Conservation (phyloP, 2,797 vertebrate species). For the Aulostomus chinensis region DNA sequence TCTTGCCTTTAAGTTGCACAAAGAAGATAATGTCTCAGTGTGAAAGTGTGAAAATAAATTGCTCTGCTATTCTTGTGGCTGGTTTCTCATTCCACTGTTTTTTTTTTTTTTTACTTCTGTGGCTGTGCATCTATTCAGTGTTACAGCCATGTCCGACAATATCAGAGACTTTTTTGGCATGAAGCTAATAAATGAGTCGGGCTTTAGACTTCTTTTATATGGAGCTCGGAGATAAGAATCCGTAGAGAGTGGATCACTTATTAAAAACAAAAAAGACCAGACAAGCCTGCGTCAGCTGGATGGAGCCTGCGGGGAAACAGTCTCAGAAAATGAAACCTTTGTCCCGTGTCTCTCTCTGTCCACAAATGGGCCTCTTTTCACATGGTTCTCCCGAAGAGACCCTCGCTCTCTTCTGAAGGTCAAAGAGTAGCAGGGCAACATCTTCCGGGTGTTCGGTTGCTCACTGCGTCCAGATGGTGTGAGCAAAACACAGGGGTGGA, state of each 20-base stretch:
- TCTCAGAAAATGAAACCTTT: slow-evolving; percentile 62
- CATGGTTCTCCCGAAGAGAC: slow-evolving; percentile 28
- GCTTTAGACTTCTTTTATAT: slow-evolving; percentile 37
- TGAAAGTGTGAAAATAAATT: slow-evolving; percentile 27
- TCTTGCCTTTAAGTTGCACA: not conserved
- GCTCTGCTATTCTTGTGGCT: slow-evolving; percentile 9
- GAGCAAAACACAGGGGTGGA: slow-evolving; percentile 19
- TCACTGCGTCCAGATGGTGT: slow-evolving; percentile 52
- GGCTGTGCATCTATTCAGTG: slow-evolving; percentile 26
- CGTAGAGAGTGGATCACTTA: slow-evolving; percentile 47
- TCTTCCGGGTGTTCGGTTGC: slow-evolving; percentile 29
- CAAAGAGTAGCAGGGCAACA: slow-evolving; percentile 39
- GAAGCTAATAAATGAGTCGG: slow-evolving; percentile 49
- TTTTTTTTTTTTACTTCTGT: slow-evolving; percentile 15
- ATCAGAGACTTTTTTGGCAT: slow-evolving; percentile 24
- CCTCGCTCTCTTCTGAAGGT: slow-evolving; percentile 41
- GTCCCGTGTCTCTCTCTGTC: slow-evolving; percentile 27
- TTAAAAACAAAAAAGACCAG: slow-evolving; percentile 50
- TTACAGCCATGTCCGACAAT: slow-evolving; percentile 48
- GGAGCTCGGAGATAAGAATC: slow-evolving; percentile 50
- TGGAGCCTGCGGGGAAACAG: slow-evolving; percentile 32
- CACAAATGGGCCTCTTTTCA: slow-evolving; percentile 46
- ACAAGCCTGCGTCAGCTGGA: slow-evolving; percentile 26
- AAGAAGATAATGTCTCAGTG: slow-evolving; percentile 4
- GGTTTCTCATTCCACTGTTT: slow-evolving; percentile 32